A percentile compares a stretch with the other conserved stretches of the same genome.
These are phyloP conservation scores for Chascanopsetta lugubris DNA, from an alignment of 2,113 vertebrate genomes.

Conservation along the genomic window DNA sequence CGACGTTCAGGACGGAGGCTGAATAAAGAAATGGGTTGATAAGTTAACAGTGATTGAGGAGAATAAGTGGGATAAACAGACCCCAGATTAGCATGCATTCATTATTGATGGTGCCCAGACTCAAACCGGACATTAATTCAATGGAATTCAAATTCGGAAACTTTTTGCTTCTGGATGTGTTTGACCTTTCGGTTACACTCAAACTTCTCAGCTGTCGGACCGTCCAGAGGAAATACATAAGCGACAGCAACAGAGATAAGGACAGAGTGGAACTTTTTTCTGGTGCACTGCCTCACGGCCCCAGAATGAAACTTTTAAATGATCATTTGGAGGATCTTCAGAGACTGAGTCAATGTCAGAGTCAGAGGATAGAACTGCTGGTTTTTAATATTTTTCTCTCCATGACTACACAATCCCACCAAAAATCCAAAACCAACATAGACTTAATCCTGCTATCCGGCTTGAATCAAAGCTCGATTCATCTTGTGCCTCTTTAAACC, in stretches of 20 bases:
- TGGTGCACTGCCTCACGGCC: constrained; percentile 17
- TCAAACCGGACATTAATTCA: constrained; percentile 10
- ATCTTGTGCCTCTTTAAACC: not conserved
- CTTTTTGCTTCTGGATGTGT: constrained; percentile 5
- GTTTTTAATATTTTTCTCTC: not conserved
- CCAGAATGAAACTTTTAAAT: constrained; percentile 22
- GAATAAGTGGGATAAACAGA: constrained; percentile 39
- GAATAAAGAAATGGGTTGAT: constrained; percentile 11
- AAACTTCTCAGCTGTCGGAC: constrained; percentile 2
- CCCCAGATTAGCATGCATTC: constrained; percentile 30
- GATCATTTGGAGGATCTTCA: constrained; percentile 24
- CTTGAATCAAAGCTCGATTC: not conserved
- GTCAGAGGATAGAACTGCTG: not conserved
- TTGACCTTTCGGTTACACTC: constrained; percentile 3
- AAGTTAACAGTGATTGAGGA: constrained; percentile 46
- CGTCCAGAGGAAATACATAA: constrained; percentile 11
- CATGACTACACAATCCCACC: not conserved
- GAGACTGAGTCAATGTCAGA: constrained; percentile 8
- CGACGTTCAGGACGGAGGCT: constrained; percentile 24
- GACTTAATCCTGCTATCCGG: not conserved
- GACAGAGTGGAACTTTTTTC: constrained; percentile 32
- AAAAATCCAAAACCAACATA: not conserved
- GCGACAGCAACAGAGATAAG: constrained; percentile 10
- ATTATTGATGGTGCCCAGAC: constrained; percentile 48
- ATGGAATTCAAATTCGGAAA: constrained; percentile 36